Percentiles rank a stretch among this genome's conserved stretches.
Conservation (phyloP, 2,888 invertebrate species). For the Conistra vaccinii region DNA sequence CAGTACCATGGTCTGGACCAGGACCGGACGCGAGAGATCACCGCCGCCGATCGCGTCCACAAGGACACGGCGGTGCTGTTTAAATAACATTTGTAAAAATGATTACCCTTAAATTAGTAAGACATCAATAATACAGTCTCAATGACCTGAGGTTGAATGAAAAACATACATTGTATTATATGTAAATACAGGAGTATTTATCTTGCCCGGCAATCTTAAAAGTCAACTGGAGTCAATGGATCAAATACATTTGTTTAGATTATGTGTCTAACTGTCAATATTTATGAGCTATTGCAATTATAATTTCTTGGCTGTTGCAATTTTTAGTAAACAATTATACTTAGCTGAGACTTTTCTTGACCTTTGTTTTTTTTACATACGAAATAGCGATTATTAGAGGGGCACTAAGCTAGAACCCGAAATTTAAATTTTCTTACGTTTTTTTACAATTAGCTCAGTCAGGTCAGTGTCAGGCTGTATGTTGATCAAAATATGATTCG, state of each 20-base stretch:
- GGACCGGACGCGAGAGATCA: too few species aligned
- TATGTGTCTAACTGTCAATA: constrained; percentile 34
- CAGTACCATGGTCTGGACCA: too few species aligned
- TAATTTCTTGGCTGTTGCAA: constrained; percentile 22
- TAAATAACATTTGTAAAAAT: too few species aligned
- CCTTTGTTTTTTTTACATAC: not conserved
- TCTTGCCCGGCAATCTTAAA: constrained; percentile 17
- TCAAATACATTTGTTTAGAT: constrained; percentile 29
- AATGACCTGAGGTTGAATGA: constrained; percentile 27
- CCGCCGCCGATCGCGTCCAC: too few species aligned
- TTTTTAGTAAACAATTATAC: not conserved
- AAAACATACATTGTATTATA: constrained; percentile 9
- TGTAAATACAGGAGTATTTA: constrained; percentile 5
- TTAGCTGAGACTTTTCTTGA: not conserved
- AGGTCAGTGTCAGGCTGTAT: too few species aligned
- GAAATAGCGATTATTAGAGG: not conserved
- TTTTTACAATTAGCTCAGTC: not conserved
- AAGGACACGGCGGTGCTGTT: too few species aligned
- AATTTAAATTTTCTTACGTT: not conserved
- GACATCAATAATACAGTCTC: constrained; percentile 1
- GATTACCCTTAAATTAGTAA: not conserved
- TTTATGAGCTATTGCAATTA: constrained; percentile 10
- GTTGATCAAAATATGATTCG: not conserved
- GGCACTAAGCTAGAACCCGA: not conserved
- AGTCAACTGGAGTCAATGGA: constrained; percentile 36